Base-by-base conservation (phyloP, 2,888 invertebrate genomes). In the Hedya salicella region DNA sequence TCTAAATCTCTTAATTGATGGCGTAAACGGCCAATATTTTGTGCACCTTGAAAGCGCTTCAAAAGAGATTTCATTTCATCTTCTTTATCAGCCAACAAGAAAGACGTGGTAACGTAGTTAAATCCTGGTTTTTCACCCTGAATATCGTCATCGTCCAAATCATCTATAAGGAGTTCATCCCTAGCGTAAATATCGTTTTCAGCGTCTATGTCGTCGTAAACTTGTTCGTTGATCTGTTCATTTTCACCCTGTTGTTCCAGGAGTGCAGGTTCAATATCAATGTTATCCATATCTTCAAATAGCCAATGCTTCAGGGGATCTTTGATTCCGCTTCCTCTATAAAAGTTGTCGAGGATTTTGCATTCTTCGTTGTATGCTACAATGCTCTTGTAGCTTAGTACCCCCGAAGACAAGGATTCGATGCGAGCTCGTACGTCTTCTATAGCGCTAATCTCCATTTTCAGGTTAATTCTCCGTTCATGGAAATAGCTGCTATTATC, bases 231-330 rank as follows among this genome's bases (percentile, higher is more conserved):
- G 19, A 49, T 40, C 13, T 68, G 60, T 40, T 74, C 72, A 68
- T 76, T 73, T 62, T 30, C 52, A 13, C 66, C 75, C 16, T 60
- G 50, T 39, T 48, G 44, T 46, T 42, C 54, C 19, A 61, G n/a
- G 2, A 61, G 13, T 57, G 16, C 19, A 6, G 66, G 60, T 6
- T 17, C 49, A 3, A 46, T 44, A 14, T 53, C 40, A 32, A 49
- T 16, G 32, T 56, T 40, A 3, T 61, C 62, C 13, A 75, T 49
- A 39, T 77, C 52, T 69, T 85, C 83, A 73, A 88, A 86, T 49
- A 89, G 77, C 89, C 89, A 89, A 53, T 73, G 64, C 19, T 66
- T 68, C 64, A 89, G 73, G 0, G 79, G 78, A 67, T 83, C 81
- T 32, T 67, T 5, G 5, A 42, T n/a, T 1, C n/a, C 5, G 9